Percentiles rank a stretch among this genome's conserved stretches.
These are phyloP conservation scores for Napeogenes sylphis DNA, from an alignment of 2,888 invertebrate species.

Conservation along the genomic window DNA sequence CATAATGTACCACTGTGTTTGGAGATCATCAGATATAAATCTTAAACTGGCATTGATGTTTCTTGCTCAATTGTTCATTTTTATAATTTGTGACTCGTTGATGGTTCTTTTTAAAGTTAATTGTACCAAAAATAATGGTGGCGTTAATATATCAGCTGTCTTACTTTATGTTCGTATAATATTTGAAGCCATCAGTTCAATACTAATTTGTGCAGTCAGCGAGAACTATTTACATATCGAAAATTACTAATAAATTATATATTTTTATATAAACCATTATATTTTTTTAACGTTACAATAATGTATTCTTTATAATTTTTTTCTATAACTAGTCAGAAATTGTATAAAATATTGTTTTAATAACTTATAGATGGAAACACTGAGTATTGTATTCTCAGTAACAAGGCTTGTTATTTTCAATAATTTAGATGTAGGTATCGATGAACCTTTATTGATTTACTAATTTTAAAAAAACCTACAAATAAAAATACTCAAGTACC, in stretches of 20 bases:
- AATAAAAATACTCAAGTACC: too few relatives aligned
- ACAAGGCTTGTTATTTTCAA: too few relatives aligned
- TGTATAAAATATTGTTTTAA: too few relatives aligned
- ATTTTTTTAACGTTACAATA: too few relatives aligned
- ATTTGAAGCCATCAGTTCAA: slow-evolving; percentile 9
- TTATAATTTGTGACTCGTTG: slow-evolving; percentile 19
- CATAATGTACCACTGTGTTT: slow-evolving; percentile 8
- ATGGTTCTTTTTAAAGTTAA: slow-evolving; percentile 14
- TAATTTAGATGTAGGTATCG: too few relatives aligned
- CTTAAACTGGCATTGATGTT: slow-evolving; percentile 13
- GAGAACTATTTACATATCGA: background rate
- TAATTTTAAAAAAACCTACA: too few relatives aligned
- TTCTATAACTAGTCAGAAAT: too few relatives aligned
- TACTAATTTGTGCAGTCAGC: background rate
- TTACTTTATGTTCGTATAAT: slow-evolving; percentile 13
- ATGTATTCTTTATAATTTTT: too few relatives aligned
- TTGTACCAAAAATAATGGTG: background rate
- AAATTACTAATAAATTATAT: background rate
- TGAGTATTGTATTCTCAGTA: too few relatives aligned
- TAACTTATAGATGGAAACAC: too few relatives aligned
- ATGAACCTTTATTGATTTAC: too few relatives aligned
- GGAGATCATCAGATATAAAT: slow-evolving; percentile 11
- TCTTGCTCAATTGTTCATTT: slow-evolving; percentile 19
- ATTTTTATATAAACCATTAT: background rate
- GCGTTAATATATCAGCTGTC: background rate